phyloP scores from a whole-genome alignment of 1,140 invertebrate species.

The Chlorops oryzae region DNA sequence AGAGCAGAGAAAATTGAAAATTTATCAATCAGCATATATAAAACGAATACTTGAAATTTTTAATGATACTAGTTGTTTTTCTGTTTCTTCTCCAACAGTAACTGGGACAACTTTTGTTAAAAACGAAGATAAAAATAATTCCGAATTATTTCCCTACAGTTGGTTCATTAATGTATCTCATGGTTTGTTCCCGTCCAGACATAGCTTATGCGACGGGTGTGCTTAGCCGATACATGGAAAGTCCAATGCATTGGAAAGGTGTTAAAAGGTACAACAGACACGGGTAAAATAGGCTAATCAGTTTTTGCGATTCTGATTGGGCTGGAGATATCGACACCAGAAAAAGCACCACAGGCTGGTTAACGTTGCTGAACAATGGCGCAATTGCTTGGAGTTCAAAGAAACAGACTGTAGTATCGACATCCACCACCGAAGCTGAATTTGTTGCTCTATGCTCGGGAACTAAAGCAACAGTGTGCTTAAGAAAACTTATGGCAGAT shows the following conservation, averaged over 20 bases:
- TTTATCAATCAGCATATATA: conserved; percentile 4
- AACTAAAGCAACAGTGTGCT: conserved; percentile 40
- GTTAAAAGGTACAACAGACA: conserved; percentile 26
- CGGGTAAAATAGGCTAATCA: conserved; percentile 4
- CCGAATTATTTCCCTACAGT: conserved; percentile 21
- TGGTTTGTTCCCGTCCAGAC: conserved; percentile 44
- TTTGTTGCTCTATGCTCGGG: conserved; percentile 46
- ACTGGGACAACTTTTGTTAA: conserved; percentile 1
- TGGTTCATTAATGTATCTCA: conserved; percentile 41
- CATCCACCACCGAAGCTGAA: conserved; percentile 50
- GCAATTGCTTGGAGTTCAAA: conserved; percentile 45
- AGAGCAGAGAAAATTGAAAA: conserved; percentile 1
- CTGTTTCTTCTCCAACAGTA: conserved; percentile 4
- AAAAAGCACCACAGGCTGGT: conserved; percentile 30
- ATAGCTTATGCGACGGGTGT: conserved; percentile 37
- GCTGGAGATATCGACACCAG: conserved; percentile 35
- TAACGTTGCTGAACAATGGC: conserved; percentile 36
- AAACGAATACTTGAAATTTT: not conserved
- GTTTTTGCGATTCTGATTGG: conserved; percentile 46
- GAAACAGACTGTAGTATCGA: conserved; percentile 47
- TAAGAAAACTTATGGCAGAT: conserved; percentile 29
- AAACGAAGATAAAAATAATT: not conserved
- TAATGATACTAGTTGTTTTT: conserved; percentile 2
- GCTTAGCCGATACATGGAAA: conserved; percentile 35
- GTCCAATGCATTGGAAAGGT: conserved; percentile 28